Evolutionary conservation across 2,113 vertebrate genomes (phyloP).

Genomic region (Crotalus horridus): DNA sequence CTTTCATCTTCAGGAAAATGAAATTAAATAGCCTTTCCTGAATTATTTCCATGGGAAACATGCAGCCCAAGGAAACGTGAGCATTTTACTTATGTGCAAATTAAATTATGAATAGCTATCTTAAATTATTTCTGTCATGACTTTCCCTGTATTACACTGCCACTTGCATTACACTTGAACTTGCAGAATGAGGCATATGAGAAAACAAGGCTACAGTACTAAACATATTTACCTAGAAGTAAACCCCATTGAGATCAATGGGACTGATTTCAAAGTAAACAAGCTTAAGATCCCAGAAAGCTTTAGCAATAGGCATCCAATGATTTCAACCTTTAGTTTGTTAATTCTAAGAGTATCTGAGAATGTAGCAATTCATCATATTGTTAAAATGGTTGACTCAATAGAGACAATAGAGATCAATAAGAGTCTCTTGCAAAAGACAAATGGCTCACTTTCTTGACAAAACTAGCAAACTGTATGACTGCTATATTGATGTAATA

Average conservation of each 20-base stretch:
- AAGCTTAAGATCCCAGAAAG: background rate
- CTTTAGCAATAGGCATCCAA: background rate
- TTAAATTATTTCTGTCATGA: constrained; percentile 30
- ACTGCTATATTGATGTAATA: background rate
- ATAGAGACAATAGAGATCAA: background rate
- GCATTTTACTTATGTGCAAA: constrained; percentile 27
- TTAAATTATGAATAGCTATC: constrained; percentile 24
- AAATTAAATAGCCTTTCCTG: constrained; percentile 10
- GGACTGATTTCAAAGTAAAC: background rate
- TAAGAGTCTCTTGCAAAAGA: background rate
- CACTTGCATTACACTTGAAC: no score
- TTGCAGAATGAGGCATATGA: background rate
- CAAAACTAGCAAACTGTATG: background rate
- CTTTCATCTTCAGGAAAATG: constrained; percentile 1
- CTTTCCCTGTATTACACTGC: background rate
- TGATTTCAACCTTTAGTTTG: background rate
- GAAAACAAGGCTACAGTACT: background rate
- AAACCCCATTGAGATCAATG: background rate
- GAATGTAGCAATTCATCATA: background rate
- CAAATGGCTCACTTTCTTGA: background rate
- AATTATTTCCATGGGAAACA: background rate
- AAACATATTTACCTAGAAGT: background rate
- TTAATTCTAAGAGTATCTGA: background rate
- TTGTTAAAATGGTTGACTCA: background rate
- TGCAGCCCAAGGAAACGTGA: constrained; percentile 11